Evolutionary conservation across 1,140 invertebrate species (phyloP), one percentile per base, ranked within the genome.

Genomic region (Elymnias hypermnestra): DNA sequence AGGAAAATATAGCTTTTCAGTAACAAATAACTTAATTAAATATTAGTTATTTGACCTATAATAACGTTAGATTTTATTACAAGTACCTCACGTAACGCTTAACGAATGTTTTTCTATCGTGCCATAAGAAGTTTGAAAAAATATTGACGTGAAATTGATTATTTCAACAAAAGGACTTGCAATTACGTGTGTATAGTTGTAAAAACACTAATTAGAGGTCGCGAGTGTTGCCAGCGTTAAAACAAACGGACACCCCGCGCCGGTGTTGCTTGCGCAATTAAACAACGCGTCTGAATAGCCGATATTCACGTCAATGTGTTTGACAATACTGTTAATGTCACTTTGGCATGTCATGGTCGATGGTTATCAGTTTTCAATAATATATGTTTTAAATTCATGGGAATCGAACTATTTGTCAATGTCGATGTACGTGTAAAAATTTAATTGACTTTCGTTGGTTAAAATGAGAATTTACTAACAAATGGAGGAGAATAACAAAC

Each of bases 281-380:
- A 71, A 72, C 57, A 66, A 64, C 64, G 68, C 70, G 63, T 57
- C 62, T 63, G 63, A 70, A 74, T 73, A 74, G 68, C 74, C 63
- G 54, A 75, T 75, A 62, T 63, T 55, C 53, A 63, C 57, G 63
- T 75, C 71, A 73, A 70, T 68, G 55, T 77, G 71, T 76, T 78
- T 76, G 68, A 76, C 68, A 77, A 57, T 70, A 64, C 65, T 72
- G 72, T 77, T 82, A 78, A 82, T 82, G 74, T 73, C 56, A 53
- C 49, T 69, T 77, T 82, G 67, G 77, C 77, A 82, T 82, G 77
- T 82, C 68, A 82, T 74, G 59, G 49, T 28, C 31, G 72, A 76
- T 81, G 14, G 18, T 54, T 75, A 77, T 79, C 75, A 40, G 39
- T 70, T 76, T 77, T 74, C 72, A 70, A 75, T 75, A 72, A 68